Evolutionary conservation across 2,113 vertebrate genomes (phyloP).

Genomic region (human (Homo sapiens)): GRCh38 chr11:121134001-121134500

Average conservation of each 20-base stretch:
- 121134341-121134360: background rate
- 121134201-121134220: background rate
- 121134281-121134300: slow-evolving; percentile 7
- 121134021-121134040: background rate
- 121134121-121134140: background rate
- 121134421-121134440: background rate
- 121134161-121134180: background rate
- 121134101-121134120: background rate
- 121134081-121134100: background rate
- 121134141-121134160: background rate
- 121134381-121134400: background rate
- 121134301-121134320: background rate
- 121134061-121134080: background rate
- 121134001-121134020: background rate
- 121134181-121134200: background rate
- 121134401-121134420: background rate
- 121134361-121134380: slow-evolving; percentile 17
- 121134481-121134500: background rate
- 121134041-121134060: background rate
- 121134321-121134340: background rate
- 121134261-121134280: background rate
- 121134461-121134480: background rate
- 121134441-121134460: background rate
- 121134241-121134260: background rate
- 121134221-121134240: background rate